Percentiles rank a stretch among this genome's conserved stretches.
Conservation (phyloP, 2,797 vertebrate genomes). For the Circus cinereus region DNA sequence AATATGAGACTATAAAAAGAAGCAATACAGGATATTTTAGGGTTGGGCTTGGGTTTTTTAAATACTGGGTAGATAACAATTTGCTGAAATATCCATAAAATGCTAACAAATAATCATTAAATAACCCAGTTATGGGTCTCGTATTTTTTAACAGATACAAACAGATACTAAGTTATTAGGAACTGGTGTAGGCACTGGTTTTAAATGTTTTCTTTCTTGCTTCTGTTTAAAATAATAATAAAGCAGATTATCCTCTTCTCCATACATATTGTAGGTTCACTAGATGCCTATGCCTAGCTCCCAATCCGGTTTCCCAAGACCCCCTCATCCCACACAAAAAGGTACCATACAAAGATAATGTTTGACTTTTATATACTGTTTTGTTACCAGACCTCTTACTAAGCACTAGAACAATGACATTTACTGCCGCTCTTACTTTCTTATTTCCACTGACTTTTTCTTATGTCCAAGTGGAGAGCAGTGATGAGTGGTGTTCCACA, state of each 20-base stretch:
- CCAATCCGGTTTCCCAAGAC: slow-evolving; percentile 70
- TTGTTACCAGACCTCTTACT: slow-evolving; percentile 46
- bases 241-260: slow-evolving; percentile 70
- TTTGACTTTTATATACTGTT: slow-evolving; percentile 64
- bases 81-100: background rate
- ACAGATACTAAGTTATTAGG: background rate
- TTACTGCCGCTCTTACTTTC: background rate
- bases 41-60: background rate
- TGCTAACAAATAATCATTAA: background rate
- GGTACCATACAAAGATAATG: slow-evolving; percentile 66
- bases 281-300: slow-evolving; percentile 72
- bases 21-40: background rate
- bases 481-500: too few relatives aligned
- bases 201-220: slow-evolving; percentile 54
- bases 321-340: slow-evolving; percentile 71
- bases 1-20: background rate
- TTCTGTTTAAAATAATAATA: slow-evolving; percentile 67
- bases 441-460: background rate
- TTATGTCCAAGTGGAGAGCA: too few relatives aligned
- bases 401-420: slow-evolving; percentile 34
- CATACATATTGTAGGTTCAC: slow-evolving; percentile 69
- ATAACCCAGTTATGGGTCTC: background rate
- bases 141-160: background rate
- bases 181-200: slow-evolving; percentile 37
- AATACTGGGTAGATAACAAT: background rate